Evolutionary conservation across 2,888 invertebrate genomes (phyloP).

Genomic region (Augochlorella aurata): DNA sequence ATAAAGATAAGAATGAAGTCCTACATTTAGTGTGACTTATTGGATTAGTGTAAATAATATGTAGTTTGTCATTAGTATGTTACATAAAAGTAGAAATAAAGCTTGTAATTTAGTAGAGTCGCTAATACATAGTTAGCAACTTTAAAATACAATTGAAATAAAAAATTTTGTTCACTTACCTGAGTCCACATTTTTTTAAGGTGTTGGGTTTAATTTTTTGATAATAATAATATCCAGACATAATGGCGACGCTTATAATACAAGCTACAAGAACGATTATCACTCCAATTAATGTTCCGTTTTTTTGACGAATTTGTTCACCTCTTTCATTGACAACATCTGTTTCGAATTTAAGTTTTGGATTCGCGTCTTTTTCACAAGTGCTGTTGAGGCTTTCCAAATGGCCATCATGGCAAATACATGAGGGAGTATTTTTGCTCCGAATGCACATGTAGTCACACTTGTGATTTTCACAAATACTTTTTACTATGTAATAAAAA

Average conservation of each 20-base stretch:
- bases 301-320: slow-evolving; percentile 10
- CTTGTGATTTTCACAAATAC: slow-evolving; percentile 83
- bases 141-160: background rate
- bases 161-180: slow-evolving; percentile 38
- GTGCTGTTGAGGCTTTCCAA: slow-evolving; percentile 23
- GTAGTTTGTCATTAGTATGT: no score
- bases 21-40: background rate
- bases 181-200: slow-evolving; percentile 24
- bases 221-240: slow-evolving; percentile 69
- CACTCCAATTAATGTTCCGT: slow-evolving; percentile 55
- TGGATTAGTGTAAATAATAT: background rate
- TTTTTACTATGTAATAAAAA: slow-evolving; percentile 72
- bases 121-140: background rate
- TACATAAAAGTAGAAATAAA: background rate
- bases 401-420: slow-evolving; percentile 84
- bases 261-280: slow-evolving; percentile 59
- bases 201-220: slow-evolving; percentile 60
- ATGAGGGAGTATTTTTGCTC: slow-evolving; percentile 81
- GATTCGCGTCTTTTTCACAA: slow-evolving; percentile 52
- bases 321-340: background rate
- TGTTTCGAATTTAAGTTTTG: slow-evolving; percentile 26
- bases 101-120: background rate
- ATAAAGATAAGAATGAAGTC: background rate
- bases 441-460: slow-evolving; percentile 87
- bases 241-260: slow-evolving; percentile 51